Evolutionary conservation across 2,888 invertebrate genomes (phyloP).

Genomic region (Chesias legatella): DNA sequence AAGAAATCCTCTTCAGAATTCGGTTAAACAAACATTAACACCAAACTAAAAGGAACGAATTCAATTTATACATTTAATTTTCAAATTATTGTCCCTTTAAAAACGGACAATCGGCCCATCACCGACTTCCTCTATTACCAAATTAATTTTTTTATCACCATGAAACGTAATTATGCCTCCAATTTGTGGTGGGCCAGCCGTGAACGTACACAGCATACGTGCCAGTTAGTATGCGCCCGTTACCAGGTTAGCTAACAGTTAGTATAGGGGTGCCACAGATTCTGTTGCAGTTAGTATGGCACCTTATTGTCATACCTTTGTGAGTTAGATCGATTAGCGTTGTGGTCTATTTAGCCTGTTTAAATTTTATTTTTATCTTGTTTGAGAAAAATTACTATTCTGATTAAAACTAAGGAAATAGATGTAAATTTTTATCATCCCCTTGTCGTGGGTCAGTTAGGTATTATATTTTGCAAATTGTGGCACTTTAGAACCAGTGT

Average conservation of each 20-base stretch:
- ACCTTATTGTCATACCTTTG: conserved; percentile 48
- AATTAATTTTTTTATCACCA: conserved; percentile 52
- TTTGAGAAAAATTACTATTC: no score
- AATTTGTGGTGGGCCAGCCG: conserved; percentile 60
- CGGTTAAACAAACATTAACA: no score
- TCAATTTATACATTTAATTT: conserved; percentile 23
- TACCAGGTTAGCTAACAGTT: not conserved
- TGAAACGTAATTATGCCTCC: conserved; percentile 57
- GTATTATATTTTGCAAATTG: no score
- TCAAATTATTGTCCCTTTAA: conserved; percentile 29
- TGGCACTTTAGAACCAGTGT: no score
- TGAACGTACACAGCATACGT: conserved; percentile 34
- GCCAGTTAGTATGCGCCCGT: no score
- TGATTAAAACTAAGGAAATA: no score
- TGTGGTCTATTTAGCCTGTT: conserved; percentile 20
- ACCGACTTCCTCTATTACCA: conserved; percentile 53
- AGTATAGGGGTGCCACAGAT: not conserved
- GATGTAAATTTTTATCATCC: no score
- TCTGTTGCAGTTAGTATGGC: conserved; percentile 19
- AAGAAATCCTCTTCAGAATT: no score
- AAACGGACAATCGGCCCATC: conserved; percentile 36
- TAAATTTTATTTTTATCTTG: conserved; percentile 4
- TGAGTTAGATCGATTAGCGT: conserved; percentile 39
- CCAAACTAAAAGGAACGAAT: conserved; percentile 9
- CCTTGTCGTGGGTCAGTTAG: no score